Evolutionary conservation across 1,140 invertebrate genomes (phyloP), one percentile per base, ranked within the genome.

Genomic region (Drosophila dunni): DNA sequence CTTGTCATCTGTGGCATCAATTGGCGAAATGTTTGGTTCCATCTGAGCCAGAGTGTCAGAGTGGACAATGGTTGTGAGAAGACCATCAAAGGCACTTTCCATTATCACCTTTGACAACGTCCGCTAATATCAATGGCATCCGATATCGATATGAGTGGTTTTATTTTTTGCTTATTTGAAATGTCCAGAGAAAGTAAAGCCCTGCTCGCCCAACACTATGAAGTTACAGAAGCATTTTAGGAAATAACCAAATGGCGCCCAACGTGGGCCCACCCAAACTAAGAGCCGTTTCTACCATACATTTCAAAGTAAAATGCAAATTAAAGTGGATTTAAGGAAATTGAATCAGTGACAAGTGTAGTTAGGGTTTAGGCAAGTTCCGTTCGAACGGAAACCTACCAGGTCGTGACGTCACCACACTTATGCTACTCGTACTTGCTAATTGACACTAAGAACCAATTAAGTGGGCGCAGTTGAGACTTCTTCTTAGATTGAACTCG

Each of bases 401-500:
- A 34, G 20, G 15, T 56, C 17, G 53, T 20, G 34, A 56, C 10
- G 44, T 44, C 13, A 45, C 10, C 50, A n/a, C 61, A 9, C 33
- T 48, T 65, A 66, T 60, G 24, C 69, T 72, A 72, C 50, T 38
- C 13, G 9, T 20, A 46, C 44, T 68, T 29, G 54, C 66, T 73
- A 73, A 73, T 73, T 73, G 70, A 73, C 70, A 68, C 56, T 67
- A 56, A 73, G 70, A 73, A 73, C 66, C 64, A 73, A 60, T 73
- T 53, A 61, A 45, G 70, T 58, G 70, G 46, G 40, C 48, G 48
- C 61, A 48, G 46, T 53, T 20, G 57, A 57, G 69, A 61, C 54
- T 13, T 50, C 34, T 67, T 36, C 34, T 56, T 38, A 44, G 17
- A 57, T 44, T 57, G 10, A 57, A 57, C 17, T n/a, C 6, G 42